Evolutionary conservation across 2,113 vertebrate species (phyloP).

Genomic region (Hippocampus mohnikei): DNA sequence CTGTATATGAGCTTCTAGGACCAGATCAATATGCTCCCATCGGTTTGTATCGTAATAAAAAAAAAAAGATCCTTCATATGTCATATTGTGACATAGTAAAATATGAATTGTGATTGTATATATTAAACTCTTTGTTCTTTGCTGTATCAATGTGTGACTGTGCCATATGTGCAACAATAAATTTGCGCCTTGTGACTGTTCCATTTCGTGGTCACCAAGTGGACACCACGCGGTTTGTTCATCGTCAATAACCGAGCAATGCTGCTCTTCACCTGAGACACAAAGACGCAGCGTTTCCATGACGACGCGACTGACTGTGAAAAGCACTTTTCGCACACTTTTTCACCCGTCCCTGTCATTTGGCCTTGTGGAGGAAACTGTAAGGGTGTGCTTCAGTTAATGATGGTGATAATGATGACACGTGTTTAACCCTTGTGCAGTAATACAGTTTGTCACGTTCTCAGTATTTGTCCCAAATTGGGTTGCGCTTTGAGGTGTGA

Average conservation of each 20-base stretch:
- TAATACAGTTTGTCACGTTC: too few relatives aligned
- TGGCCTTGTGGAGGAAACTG: neutral
- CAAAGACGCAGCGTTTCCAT: neutral
- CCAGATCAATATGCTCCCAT: neutral
- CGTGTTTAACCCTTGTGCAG: too few relatives aligned
- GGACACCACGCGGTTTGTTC: neutral
- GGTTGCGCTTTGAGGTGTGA: too few relatives aligned
- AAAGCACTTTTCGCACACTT: neutral
- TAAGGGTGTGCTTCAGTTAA: neutral
- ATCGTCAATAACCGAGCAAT: neutral
- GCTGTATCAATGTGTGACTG: neutral
- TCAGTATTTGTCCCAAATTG: too few relatives aligned
- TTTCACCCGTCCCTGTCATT: neutral
- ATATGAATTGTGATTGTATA: neutral
- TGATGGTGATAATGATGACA: neutral
- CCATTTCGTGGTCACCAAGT: neutral
- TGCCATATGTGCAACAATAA: conserved; percentile 1
- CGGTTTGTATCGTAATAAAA: neutral
- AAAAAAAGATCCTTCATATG: neutral
- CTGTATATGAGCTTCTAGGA: neutral
- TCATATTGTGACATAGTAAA: neutral
- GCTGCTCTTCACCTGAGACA: neutral
- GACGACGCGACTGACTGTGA: neutral
- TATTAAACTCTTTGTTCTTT: neutral
- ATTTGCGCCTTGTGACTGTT: neutral